A percentile compares a stretch with the other conserved stretches of the same genome.
These are phyloP conservation scores for Phaethornis superciliosus DNA, from an alignment of 2,113 vertebrate genomes.

Conservation along the genomic window DNA sequence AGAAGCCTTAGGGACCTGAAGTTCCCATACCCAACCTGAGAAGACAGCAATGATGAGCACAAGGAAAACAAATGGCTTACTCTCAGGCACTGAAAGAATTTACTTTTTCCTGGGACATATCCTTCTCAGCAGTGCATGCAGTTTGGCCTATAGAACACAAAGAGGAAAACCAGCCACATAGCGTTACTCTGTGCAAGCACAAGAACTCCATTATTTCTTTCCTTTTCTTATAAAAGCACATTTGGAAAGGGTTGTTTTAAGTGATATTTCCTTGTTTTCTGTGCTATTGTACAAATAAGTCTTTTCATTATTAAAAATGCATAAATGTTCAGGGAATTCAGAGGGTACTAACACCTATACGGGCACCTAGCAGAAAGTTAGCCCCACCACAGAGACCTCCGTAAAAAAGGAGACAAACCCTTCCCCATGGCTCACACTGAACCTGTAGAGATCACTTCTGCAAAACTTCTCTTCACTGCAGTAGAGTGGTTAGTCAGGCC, in stretches of 20 bases:
- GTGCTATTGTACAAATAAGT: not conserved
- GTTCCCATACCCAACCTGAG: not conserved
- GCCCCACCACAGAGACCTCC: fast-evolving
- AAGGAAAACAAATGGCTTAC: not conserved
- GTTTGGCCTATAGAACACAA: fast-evolving
- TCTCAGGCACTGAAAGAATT: not conserved
- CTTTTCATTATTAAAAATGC: not conserved
- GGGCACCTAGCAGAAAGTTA: fast-evolving
- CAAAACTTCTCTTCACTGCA: not conserved
- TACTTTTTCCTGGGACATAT: not conserved
- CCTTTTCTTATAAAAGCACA: not conserved
- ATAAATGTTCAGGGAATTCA: not conserved
- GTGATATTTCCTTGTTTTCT: not conserved
- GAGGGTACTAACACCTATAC: not conserved
- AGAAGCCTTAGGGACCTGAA: not conserved
- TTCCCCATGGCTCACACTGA: fast-evolving
- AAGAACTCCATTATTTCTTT: not conserved
- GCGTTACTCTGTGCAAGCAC: not conserved
- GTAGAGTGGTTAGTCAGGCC: not conserved
- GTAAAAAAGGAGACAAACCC: not conserved
- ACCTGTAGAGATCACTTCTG: not conserved
- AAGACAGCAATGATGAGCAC: not conserved
- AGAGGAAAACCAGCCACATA: not conserved
- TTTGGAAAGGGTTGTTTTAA: not conserved
- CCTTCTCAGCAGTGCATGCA: fast-evolving